These are phyloP conservation scores for Cataglyphis rosenhaueri DNA, from an alignment of 2,888 invertebrate species.

Conservation along the genomic window DNA sequence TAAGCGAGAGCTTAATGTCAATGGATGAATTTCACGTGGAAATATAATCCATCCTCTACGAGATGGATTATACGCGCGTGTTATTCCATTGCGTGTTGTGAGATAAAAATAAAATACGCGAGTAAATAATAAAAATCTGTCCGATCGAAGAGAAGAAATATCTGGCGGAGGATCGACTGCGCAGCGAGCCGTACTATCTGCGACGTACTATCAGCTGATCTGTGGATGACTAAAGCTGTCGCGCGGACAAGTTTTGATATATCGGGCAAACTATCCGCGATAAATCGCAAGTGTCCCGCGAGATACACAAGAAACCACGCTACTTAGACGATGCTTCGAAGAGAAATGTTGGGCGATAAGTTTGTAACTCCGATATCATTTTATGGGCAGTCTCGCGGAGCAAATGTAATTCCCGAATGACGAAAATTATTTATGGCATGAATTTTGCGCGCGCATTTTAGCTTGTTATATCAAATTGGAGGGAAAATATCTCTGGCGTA, in stretches of 20 bases:
- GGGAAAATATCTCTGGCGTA: neutral
- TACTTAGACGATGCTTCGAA: neutral
- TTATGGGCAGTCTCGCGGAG: neutral
- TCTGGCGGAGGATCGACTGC: neutral
- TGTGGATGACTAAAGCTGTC: neutral
- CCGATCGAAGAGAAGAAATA: neutral
- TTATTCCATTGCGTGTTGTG: neutral
- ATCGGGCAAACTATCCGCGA: neutral
- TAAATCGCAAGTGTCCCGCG: constrained; percentile 5
- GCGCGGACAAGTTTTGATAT: constrained; percentile 7
- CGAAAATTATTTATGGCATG: constrained; percentile 9
- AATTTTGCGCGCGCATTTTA: constrained; percentile 14
- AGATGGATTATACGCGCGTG: neutral
- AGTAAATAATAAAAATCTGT: constrained; percentile 2
- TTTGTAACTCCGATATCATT: constrained; percentile 16
- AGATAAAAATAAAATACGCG: constrained; percentile 12
- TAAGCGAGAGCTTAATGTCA: constrained; percentile 33
- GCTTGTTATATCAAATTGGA: constrained; percentile 11
- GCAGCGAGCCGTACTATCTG: neutral
- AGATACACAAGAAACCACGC: neutral
- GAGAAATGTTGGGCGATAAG: constrained; percentile 45
- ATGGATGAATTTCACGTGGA: neutral
- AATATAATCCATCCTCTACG: constrained; percentile 14
- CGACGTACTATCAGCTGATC: neutral
- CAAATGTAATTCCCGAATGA: constrained; percentile 12